Base-by-base conservation (phyloP, 2,113 vertebrate species). In the Athene cunicularia region DNA sequence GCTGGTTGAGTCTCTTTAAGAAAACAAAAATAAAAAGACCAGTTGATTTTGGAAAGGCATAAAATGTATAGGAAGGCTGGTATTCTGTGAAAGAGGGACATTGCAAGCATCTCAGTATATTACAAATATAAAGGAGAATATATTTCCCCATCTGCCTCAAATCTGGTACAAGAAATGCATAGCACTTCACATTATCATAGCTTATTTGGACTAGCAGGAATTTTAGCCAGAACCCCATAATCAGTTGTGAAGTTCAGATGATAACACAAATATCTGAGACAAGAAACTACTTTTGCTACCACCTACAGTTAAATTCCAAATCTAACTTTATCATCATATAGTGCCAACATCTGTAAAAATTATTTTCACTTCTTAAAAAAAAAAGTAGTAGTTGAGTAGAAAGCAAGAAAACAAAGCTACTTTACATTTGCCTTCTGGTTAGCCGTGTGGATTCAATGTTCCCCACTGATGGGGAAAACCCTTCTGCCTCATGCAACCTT, bases 171-270 rank as follows among this genome's bases (percentile, higher is more conserved):
- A 83, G 67, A 45, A 53, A 93, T 49, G 77, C 43, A 95, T 6
- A 79, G 71, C 39, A 80, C 35, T 91, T 81, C 6, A 63, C 1
- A 4, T 77, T 62, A 84, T 16, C 83, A 84, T 28, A 88, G 71
- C 66, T 58, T 74, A 95, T 90, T 91, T 72, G 79, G 60, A 96
- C 91, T 80, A 97, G 94, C 93, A 97, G 95, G 94, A 97, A 97
- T 97, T 95, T 97, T 95, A 86, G 95, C 93, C 95, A 96, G 96
- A 97, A 97, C 63, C 93, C 59, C 80, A 49, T 56, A 71, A 86
- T 68, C 50, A 84, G 39, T 88, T 85, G 72, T 88, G 83, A 90
- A 83, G 59, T 96, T 93, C 56, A 93, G 81, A 73, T 17, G 28
- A 4, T 30, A 95, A 45, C n/a, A 73, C 30, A 77, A 56, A 28